phyloP scores from a whole-genome alignment of 2,113 vertebrate species.

The Embiotoca jacksoni region DNA sequence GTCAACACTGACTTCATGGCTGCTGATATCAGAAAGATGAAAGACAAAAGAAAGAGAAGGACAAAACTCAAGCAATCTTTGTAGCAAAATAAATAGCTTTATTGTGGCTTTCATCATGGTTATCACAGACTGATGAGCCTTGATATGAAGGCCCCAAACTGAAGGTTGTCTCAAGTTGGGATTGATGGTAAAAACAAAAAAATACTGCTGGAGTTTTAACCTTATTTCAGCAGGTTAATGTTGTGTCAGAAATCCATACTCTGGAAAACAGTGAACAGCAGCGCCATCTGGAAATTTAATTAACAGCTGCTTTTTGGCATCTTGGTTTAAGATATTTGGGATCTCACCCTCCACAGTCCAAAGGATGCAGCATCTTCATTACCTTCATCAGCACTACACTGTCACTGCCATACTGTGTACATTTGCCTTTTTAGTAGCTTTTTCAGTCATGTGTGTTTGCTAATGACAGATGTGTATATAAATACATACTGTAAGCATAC shows the following conservation, averaged over 20 bases:
- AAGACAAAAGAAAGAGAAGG: too few species aligned
- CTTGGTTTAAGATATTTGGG: neutral
- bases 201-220: too few species aligned
- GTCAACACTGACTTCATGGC: too few species aligned
- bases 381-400: neutral
- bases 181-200: too few species aligned
- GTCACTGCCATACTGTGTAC: neutral
- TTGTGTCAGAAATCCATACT: neutral
- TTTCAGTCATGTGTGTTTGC: neutral
- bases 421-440: neutral
- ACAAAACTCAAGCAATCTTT: too few species aligned
- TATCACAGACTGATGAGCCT: neutral
- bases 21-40: too few species aligned
- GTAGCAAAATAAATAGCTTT: too few species aligned
- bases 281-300: neutral
- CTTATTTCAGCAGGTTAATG: neutral
- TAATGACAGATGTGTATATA: neutral
- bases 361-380: neutral
- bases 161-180: neutral
- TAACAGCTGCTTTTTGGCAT: too few species aligned
- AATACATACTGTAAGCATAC: neutral
- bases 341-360: neutral
- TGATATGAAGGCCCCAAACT: neutral
- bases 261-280: neutral
- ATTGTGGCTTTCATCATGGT: neutral